Percentiles rank a stretch among this genome's conserved stretches.
These are phyloP conservation scores for Zygothrica quintamaculata DNA, from an alignment of 2,888 invertebrate genomes.

Conservation along the genomic window DNA sequence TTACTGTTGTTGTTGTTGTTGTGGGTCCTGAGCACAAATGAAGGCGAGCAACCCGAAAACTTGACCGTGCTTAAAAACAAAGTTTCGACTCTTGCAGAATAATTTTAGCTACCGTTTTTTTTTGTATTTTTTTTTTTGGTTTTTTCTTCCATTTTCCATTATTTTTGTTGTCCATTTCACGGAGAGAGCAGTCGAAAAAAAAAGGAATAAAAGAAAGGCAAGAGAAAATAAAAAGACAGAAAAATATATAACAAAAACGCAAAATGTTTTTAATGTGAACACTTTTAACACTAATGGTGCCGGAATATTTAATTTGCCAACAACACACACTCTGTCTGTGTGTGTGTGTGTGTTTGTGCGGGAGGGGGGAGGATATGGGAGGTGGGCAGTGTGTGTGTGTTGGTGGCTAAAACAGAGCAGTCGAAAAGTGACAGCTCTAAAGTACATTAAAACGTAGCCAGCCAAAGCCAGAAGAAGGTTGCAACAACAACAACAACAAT, in stretches of 20 bases:
- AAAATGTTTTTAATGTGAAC: slow-evolving; percentile 81
- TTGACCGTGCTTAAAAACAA: slow-evolving; percentile 74
- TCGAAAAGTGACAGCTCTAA: slow-evolving; percentile 22
- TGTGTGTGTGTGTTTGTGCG: too few relatives aligned
- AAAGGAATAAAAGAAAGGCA: slow-evolving; percentile 27
- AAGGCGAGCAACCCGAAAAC: slow-evolving; percentile 38
- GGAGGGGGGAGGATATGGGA: neutral
- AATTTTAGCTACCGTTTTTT: neutral
- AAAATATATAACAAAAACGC: slow-evolving; percentile 55
- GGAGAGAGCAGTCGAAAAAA: slow-evolving; percentile 21
- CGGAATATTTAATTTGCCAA: slow-evolving; percentile 82
- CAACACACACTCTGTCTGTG: too few relatives aligned
- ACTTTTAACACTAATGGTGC: slow-evolving; percentile 84
- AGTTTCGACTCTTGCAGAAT: slow-evolving; percentile 47
- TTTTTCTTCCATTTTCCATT: slow-evolving; percentile 6
- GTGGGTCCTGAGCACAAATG: slow-evolving; percentile 45
- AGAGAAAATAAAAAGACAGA: slow-evolving; percentile 58
- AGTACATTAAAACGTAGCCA: slow-evolving; percentile 51
- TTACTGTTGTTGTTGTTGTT: too few relatives aligned
- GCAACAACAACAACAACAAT: slow-evolving; percentile 43
- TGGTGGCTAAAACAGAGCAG: slow-evolving; percentile 21
- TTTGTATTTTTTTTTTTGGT: neutral
- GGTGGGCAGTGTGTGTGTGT: neutral
- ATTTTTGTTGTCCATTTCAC: slow-evolving; percentile 34
- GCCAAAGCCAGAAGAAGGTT: slow-evolving; percentile 31